A percentile compares a stretch with the other conserved stretches of the same genome.
phyloP scores from a whole-genome alignment of 2,888 invertebrate genomes.

The Drosophila vallismaia region DNA sequence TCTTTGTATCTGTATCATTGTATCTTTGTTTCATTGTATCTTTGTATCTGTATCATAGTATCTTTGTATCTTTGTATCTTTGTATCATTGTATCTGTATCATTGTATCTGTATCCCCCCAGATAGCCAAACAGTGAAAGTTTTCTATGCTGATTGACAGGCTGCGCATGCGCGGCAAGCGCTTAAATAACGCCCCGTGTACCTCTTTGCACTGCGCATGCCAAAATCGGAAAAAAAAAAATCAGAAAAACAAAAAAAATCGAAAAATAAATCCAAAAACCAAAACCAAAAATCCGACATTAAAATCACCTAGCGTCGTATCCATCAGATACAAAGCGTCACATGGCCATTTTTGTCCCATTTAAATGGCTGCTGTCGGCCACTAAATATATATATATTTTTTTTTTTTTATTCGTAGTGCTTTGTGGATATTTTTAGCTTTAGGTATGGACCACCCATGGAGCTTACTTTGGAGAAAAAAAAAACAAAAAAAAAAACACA shows the following conservation, averaged over 20 bases:
- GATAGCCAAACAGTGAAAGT: conserved; percentile 59
- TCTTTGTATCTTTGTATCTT: no score
- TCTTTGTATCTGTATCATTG: no score
- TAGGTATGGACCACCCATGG: conserved; percentile 12
- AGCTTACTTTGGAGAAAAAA: background rate
- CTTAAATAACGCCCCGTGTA: conserved; percentile 61
- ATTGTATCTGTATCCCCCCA: conserved; percentile 14
- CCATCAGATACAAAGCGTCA: conserved; percentile 47
- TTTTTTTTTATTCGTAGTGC: background rate
- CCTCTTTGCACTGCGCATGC: conserved; percentile 68
- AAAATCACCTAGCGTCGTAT: conserved; percentile 11
- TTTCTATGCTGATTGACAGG: conserved; percentile 71
- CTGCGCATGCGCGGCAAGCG: conserved; percentile 65
- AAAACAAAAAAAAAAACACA: no score
- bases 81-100: no score
- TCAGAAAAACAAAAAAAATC: conserved; percentile 37
- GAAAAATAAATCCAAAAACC: conserved; percentile 11
- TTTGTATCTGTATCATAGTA: no score
- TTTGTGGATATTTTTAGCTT: background rate
- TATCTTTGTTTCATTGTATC: no score
- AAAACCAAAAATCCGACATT: conserved; percentile 28
- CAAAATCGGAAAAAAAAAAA: conserved; percentile 34
- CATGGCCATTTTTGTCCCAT: conserved; percentile 48
- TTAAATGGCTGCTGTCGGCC: conserved; percentile 7
- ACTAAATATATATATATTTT: background rate